Conservation (phyloP, 2,888 invertebrate genomes). For the Volucella bombylans region DNA sequence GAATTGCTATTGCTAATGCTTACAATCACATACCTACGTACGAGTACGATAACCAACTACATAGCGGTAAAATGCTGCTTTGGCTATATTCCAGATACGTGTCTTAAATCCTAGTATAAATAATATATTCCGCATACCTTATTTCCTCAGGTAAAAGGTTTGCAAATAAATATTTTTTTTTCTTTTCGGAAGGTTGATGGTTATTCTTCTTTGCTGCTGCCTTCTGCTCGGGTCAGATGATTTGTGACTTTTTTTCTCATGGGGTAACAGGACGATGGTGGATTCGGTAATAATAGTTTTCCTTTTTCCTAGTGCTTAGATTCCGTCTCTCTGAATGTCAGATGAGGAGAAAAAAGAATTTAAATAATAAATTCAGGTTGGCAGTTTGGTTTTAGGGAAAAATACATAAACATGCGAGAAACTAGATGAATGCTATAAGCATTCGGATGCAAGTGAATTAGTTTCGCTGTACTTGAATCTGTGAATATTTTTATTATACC, state of each 20-base stretch:
- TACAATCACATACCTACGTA: not conserved
- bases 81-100: slow-evolving; percentile 69
- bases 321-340: not conserved
- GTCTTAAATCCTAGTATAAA: slow-evolving; percentile 68
- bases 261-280: slow-evolving; percentile 13
- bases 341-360: slow-evolving; percentile 4
- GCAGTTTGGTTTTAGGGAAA: not conserved
- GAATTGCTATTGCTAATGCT: slow-evolving; percentile 54
- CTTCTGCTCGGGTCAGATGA: slow-evolving; percentile 53
- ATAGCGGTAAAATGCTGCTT: slow-evolving; percentile 62
- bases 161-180: slow-evolving; percentile 59
- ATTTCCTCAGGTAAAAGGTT: slow-evolving; percentile 66
- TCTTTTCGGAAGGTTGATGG: slow-evolving; percentile 67
- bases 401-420: no score
- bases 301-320: not conserved
- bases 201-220: slow-evolving; percentile 61
- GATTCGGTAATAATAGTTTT: slow-evolving; percentile 59
- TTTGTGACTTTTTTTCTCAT: slow-evolving; percentile 41
- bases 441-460: no score
- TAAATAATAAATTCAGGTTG: slow-evolving; percentile 49
- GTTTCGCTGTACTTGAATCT: no score
- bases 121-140: slow-evolving; percentile 68
- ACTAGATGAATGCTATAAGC: no score
- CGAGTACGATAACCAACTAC: slow-evolving; percentile 17
- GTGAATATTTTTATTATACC: no score